Base-by-base conservation (phyloP, 2,797 vertebrate genomes). In the Salarias fasciatus region DNA sequence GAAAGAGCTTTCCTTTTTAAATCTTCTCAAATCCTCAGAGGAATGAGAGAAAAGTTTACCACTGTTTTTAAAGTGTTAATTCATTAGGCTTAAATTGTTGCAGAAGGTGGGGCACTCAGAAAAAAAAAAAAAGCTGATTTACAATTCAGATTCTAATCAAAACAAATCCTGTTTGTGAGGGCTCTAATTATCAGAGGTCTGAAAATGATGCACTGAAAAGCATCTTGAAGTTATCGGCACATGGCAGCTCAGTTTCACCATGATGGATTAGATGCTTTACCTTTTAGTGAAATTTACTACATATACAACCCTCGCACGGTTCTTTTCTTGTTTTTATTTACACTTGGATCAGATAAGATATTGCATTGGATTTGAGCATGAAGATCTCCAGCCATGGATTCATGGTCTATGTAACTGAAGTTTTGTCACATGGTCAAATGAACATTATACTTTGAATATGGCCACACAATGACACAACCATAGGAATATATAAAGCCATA, bases 221-320 rank as follows among this genome's bases (percentile, higher is more conserved):
- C 40, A 47, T 6, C 3, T 50, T 7, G 11, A 56, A 30, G 31
- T 28, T 11, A n/a, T 36, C 18, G 43, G 24, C 33, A 33, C 9
- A 48, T 11, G 38, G 2, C 5, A 54, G 4, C 3, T 31, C 18
- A 29, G 9, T 36, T 63, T 36, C 44, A 33, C 1, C 7, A 30
- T 18, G 31, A 40, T 38, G 49, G 47, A 38, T 45, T 13, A 8
- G 41, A 9, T 14, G 15, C 49, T 52, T 38, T 8, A 57, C 46
- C 31, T 70, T 55, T 67, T 12, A 53, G 3, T 41, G 8, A 37
- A 12, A 3, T 49, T 61, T 11, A 13, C 30, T 31, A 6, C 9
- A 1, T 9, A 35, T 6, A 1, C 6, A 6, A 33, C 9, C 6
- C 9, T 35, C 6, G 35, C 35, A 9, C 33, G 35, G 5, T 35